phyloP scores from a whole-genome alignment of 2,888 invertebrate genomes.

The Dioctria linearis region DNA sequence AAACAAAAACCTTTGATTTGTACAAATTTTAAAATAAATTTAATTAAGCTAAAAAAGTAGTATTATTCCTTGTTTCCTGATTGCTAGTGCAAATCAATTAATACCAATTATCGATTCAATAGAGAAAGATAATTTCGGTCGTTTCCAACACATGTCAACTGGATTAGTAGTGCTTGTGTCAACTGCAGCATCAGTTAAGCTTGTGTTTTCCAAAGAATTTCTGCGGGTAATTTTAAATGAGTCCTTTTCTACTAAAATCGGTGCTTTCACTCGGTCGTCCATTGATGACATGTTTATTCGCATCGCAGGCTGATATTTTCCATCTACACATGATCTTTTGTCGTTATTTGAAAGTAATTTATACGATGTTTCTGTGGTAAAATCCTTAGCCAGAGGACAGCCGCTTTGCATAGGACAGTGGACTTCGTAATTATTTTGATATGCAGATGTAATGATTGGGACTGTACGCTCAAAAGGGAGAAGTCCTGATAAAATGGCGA shows the following conservation, averaged over 20 bases:
- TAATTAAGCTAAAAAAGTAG: too few species aligned
- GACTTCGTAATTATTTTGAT: background rate
- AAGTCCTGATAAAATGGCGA: conserved; percentile 62
- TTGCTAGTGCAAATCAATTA: conserved; percentile 65
- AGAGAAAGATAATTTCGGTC: conserved; percentile 71
- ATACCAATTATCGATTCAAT: conserved; percentile 82
- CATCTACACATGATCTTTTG: background rate
- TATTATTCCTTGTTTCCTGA: too few species aligned
- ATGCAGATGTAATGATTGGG: conserved; percentile 5
- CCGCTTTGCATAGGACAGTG: background rate
- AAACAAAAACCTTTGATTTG: too few species aligned
- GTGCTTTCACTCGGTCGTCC: background rate
- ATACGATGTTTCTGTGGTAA: too few species aligned
- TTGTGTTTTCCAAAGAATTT: conserved; percentile 11
- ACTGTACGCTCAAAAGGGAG: conserved; percentile 8
- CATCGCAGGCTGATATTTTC: background rate
- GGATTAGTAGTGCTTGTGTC: background rate
- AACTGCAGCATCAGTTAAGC: background rate
- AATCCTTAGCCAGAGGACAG: background rate
- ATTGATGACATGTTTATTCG: background rate
- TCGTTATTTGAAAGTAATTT: background rate
- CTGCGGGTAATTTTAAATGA: background rate
- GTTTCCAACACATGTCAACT: conserved; percentile 58
- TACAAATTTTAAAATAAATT: too few species aligned
- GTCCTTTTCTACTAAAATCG: background rate